A percentile compares a stretch with the other conserved stretches of the same genome.
Evolutionary conservation across 2,888 invertebrate genomes (phyloP).

Genomic region (Dasypogon diadema): DNA sequence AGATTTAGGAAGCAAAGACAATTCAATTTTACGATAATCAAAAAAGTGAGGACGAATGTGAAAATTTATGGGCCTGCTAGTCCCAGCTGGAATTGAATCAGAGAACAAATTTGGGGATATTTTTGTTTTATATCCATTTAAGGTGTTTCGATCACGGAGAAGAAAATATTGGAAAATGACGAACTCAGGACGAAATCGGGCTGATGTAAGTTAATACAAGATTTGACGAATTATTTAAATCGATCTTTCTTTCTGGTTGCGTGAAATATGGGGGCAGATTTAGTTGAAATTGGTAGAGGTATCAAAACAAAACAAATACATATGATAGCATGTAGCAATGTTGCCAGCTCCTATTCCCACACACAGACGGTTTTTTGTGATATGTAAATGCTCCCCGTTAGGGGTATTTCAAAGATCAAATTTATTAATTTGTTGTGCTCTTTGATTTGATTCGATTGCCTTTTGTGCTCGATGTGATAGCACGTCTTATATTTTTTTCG

Average conservation of each 20-base stretch:
- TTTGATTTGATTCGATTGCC: too few species aligned
- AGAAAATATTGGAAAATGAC: slow-evolving; percentile 67
- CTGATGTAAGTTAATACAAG: slow-evolving; percentile 71
- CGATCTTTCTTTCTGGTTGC: too few species aligned
- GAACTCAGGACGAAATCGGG: slow-evolving; percentile 76
- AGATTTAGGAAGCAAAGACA: too few species aligned
- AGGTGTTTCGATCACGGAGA: slow-evolving; percentile 49
- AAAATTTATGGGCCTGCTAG: not conserved
- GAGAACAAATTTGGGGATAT: slow-evolving; percentile 1
- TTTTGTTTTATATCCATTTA: not conserved
- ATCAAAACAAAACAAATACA: slow-evolving; percentile 40
- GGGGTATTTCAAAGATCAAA: too few species aligned
- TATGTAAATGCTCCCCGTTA: too few species aligned
- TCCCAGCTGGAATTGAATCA: not conserved
- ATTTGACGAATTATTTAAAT: not conserved
- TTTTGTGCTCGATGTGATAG: too few species aligned
- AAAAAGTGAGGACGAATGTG: not conserved
- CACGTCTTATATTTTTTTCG: too few species aligned
- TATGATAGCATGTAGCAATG: not conserved
- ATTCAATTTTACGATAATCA: not conserved
- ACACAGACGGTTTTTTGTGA: too few species aligned
- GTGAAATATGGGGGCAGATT: too few species aligned
- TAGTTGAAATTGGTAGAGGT: slow-evolving; percentile 30
- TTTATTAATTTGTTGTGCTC: too few species aligned
- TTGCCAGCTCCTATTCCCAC: too few species aligned